phyloP scores from a whole-genome alignment of 2,797 vertebrate genomes.

The Pseudotriccus pelzelni region DNA sequence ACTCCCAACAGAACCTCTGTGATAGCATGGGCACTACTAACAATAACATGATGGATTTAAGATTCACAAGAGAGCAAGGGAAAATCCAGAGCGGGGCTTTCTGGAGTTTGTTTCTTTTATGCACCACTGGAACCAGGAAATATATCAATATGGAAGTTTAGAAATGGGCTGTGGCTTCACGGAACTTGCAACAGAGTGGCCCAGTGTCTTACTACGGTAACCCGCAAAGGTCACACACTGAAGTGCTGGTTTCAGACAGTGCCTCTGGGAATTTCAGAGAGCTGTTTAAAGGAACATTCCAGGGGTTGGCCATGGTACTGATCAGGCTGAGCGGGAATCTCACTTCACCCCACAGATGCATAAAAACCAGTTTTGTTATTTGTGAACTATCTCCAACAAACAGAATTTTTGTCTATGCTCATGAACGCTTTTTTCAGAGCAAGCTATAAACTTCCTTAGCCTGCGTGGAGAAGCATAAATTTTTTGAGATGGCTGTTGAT shows the following conservation, averaged over 20 bases:
- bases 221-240: slow-evolving; percentile 10
- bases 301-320: background rate
- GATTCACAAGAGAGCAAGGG: slow-evolving; percentile 25
- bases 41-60: background rate
- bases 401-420: background rate
- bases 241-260: slow-evolving; percentile 23
- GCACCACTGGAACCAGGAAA: slow-evolving; percentile 49
- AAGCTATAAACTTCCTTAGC: background rate
- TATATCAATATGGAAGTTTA: slow-evolving; percentile 53
- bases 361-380: background rate
- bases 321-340: slow-evolving; percentile 9
- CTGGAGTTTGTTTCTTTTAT: slow-evolving; percentile 63
- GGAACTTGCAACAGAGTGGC: slow-evolving; percentile 47
- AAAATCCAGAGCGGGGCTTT: slow-evolving; percentile 61
- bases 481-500: background rate
- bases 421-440: background rate
- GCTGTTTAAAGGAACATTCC: slow-evolving; percentile 15
- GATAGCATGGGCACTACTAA: background rate
- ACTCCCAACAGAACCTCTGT: background rate
- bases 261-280: slow-evolving; percentile 43
- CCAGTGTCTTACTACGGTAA: background rate
- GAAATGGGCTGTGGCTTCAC: slow-evolving; percentile 40
- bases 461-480: background rate
- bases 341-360: background rate
- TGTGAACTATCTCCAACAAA: background rate